Evolutionary conservation across 2,113 vertebrate genomes (phyloP), one percentile per base, ranked within the genome.

Genomic region (Hipposideros armiger): DNA sequence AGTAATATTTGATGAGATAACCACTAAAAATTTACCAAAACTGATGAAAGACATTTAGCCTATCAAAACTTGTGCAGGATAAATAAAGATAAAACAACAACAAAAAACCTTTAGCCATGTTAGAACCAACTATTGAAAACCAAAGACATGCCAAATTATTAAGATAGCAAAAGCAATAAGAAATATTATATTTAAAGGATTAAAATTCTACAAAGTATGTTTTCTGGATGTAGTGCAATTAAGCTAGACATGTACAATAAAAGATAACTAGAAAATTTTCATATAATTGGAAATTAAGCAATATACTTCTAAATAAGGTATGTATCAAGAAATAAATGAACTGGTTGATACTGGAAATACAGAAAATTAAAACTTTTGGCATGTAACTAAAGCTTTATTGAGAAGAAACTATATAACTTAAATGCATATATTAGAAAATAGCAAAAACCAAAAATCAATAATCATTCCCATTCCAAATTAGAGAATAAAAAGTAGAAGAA

Each of bases 1-100:
- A 72, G 42, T 42, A 92, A 73, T 92, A 92, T 73, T 64, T 92
- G 47, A 83, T 74, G 17, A 42, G 26, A 40, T 52, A 92, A 17
- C 4, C 28, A 84, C 45, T 83, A 42, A 62, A 74, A 64, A 84
- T 2, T 52, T 42, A 84, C 80, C 47, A 40, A 84, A 74, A 72
- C 17, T 64, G 26, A 74, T 84, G 47, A 40, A 54, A 64, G 13
- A 42, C 9, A 54, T 62, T 28, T 50, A 62, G 54, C 26, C 8
- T 92, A 52, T 52, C 45, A 64, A 83, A 73, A 74, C 26, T 24
- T 42, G 64, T 54, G 14, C 1, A 54, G 26, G 58, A 54, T 64
- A 83, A 40, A 22, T 47, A 91, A 60, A 15, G 30, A 30, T 45
- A 54, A 50, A 54, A 54, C 58, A 52, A 54, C 67, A 84, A 32